phyloP scores from a whole-genome alignment of 2,797 vertebrate species.

The Rhinatrema bivittatum region DNA sequence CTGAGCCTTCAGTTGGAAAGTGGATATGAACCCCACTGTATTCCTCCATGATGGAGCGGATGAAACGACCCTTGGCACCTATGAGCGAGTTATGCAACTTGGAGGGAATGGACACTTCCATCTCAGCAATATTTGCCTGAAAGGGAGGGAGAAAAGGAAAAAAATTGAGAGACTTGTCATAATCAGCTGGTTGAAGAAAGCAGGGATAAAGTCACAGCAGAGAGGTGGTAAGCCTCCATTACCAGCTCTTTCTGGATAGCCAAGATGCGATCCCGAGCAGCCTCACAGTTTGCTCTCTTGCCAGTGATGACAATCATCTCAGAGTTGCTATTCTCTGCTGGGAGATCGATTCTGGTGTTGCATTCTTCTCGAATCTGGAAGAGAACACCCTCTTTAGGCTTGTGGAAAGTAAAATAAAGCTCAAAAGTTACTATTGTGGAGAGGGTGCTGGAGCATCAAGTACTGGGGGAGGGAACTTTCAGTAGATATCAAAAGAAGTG shows the following conservation, averaged over 20 bases:
- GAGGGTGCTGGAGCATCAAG: too few relatives aligned
- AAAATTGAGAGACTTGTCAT: not conserved
- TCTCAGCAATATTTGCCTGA: constrained; percentile 91
- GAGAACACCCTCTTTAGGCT: too few relatives aligned
- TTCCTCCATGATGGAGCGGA: constrained; percentile 98
- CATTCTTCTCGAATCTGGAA: constrained; percentile 93
- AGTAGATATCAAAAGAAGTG: too few relatives aligned
- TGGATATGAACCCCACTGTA: constrained; percentile 97
- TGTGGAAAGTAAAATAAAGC: too few relatives aligned
- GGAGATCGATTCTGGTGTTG: constrained; percentile 95
- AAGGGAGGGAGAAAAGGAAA: not conserved
- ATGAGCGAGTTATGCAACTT: constrained; percentile 96
- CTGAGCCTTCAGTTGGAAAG: constrained; percentile 93
- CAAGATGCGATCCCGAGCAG: constrained; percentile 80
- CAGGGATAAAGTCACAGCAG: not conserved
- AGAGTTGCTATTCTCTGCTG: constrained; percentile 97
- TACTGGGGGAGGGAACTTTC: too few relatives aligned
- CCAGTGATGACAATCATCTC: constrained; percentile 97
- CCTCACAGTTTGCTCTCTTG: constrained; percentile 90
- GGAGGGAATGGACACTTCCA: constrained; percentile 92
- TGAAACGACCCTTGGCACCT: constrained; percentile 92
- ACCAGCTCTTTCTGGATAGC: constrained; percentile 97
- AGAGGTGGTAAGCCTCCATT: not conserved
- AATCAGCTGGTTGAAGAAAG: too few relatives aligned
- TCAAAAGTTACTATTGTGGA: too few relatives aligned